A percentile compares a stretch with the other conserved stretches of the same genome.
Evolutionary conservation across 2,797 vertebrate species (phyloP).

Genomic region (Natrix natrix): DNA sequence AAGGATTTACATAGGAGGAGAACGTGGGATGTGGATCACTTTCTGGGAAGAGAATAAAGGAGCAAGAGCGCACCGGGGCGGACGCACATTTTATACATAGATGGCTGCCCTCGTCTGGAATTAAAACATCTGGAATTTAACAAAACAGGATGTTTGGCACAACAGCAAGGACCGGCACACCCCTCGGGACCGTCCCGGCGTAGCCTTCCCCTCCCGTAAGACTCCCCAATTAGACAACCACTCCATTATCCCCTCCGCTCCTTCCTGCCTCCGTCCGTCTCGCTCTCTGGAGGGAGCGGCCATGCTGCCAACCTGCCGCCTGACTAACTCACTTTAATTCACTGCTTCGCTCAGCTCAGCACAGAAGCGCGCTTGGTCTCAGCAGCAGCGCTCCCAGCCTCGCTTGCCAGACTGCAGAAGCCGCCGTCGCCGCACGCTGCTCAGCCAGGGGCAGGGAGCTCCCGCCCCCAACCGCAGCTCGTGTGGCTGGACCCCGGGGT

Average conservation of each 20-base stretch:
- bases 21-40: background rate
- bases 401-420: background rate
- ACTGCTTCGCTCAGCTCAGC: background rate
- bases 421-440: background rate
- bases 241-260: too few species aligned
- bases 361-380: background rate
- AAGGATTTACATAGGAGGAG: background rate
- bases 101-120: background rate
- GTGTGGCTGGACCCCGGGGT: background rate
- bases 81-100: background rate
- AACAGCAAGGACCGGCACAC: background rate
- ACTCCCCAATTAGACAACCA: background rate
- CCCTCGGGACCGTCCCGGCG: background rate
- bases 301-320: background rate
- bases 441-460: background rate
- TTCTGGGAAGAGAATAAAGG: background rate
- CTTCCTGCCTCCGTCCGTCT: background rate
- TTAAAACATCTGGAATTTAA: background rate
- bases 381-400: background rate
- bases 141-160: background rate
- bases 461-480: background rate
- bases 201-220: background rate
- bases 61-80: background rate
- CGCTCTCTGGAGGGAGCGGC: background rate
- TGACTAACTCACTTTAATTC: slow-evolving; percentile 10